Conservation (phyloP, 1,140 invertebrate genomes). For the Zaprionus taronus region DNA sequence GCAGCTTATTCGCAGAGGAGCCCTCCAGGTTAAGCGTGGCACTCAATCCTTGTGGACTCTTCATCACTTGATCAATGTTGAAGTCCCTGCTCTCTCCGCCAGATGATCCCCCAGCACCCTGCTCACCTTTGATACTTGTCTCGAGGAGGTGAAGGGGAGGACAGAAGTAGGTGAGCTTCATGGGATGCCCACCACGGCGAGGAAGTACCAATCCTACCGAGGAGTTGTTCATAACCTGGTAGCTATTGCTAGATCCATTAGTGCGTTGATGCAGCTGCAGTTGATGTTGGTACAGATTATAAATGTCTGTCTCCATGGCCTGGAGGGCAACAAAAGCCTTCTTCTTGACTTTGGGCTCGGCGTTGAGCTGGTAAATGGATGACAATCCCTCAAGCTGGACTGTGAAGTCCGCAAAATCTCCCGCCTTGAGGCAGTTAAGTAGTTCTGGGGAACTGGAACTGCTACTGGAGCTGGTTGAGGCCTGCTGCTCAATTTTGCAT, state of each 20-base stretch:
- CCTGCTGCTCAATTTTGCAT: slow-evolving; percentile 86
- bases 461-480: slow-evolving; percentile 85
- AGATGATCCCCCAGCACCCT: slow-evolving; percentile 5
- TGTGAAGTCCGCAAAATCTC: slow-evolving; percentile 97
- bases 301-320: slow-evolving; percentile 96
- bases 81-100: slow-evolving; percentile 49
- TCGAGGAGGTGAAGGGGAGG: slow-evolving; percentile 62
- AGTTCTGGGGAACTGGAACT: slow-evolving; percentile 86
- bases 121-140: slow-evolving; percentile 2
- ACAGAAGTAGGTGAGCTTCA: slow-evolving; percentile 97
- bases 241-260: slow-evolving; percentile 90
- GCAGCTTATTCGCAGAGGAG: slow-evolving; percentile 94
- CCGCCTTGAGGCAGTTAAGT: slow-evolving; percentile 90
- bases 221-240: slow-evolving; percentile 94
- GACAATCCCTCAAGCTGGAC: slow-evolving; percentile 95
- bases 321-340: slow-evolving; percentile 96
- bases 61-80: slow-evolving; percentile 67
- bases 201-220: slow-evolving; percentile 93
- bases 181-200: slow-evolving; percentile 93
- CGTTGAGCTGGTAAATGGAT: slow-evolving; percentile 96
- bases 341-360: slow-evolving; percentile 96
- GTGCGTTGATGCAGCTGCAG: slow-evolving; percentile 85
- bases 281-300: slow-evolving; percentile 90
- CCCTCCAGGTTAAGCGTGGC: slow-evolving; percentile 96
- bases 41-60: slow-evolving; percentile 88